Conservation (phyloP, 1,140 invertebrate species). For the Hyles euphorbiae region DNA sequence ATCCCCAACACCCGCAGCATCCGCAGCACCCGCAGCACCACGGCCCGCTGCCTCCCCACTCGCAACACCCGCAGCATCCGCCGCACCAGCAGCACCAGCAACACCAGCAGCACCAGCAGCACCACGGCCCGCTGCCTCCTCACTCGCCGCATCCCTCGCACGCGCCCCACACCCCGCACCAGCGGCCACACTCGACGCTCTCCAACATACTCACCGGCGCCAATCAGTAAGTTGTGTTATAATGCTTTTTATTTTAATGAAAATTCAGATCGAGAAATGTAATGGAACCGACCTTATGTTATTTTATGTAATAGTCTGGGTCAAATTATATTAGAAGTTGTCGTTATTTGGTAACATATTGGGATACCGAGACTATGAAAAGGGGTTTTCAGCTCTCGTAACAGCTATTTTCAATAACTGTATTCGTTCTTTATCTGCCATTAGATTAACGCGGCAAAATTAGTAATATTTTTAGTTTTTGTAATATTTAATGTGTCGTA, state of each 20-base stretch:
- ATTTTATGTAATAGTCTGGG: too few species aligned
- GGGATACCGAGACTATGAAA: too few species aligned
- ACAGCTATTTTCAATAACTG: too few species aligned
- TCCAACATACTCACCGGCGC: conserved; percentile 51
- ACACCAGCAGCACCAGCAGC: conserved; percentile 19
- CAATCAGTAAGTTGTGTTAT: conserved; percentile 46
- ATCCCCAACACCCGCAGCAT: conserved; percentile 27
- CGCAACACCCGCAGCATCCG: conserved; percentile 26
- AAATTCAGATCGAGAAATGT: neutral
- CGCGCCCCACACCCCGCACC: conserved; percentile 21
- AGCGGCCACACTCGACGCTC: conserved; percentile 38
- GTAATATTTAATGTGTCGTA: too few species aligned
- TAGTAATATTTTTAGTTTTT: too few species aligned
- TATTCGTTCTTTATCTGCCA: too few species aligned
- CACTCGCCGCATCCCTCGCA: conserved; percentile 26
- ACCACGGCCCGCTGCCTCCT: conserved; percentile 20
- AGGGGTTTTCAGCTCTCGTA: too few species aligned
- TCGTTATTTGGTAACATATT: too few species aligned
- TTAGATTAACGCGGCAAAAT: too few species aligned
- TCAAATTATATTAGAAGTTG: too few species aligned
- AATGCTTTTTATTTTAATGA: neutral
- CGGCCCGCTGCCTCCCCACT: conserved; percentile 15
- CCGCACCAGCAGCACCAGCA: conserved; percentile 21
- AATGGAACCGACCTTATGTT: too few species aligned
- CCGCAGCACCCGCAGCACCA: conserved; percentile 27